phyloP scores from a whole-genome alignment of 2,888 invertebrate species.

The Eristalinus aeneus region DNA sequence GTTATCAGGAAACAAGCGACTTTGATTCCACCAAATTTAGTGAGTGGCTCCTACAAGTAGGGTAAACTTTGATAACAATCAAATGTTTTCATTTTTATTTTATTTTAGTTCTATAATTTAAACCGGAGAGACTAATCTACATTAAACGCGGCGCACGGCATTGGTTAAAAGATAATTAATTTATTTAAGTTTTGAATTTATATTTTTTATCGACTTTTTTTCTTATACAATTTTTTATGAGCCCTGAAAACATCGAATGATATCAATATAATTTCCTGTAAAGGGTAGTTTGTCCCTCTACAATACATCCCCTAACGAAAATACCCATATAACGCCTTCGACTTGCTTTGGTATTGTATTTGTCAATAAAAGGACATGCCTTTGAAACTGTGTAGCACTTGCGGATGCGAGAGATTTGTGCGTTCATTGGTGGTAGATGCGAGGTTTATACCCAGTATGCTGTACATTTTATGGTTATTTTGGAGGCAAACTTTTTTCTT shows the following conservation, averaged over 20 bases:
- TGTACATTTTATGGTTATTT: slow-evolving; percentile 13
- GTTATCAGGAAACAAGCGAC: slow-evolving; percentile 25
- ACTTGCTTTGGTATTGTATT: slow-evolving; percentile 9
- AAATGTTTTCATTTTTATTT: not conserved
- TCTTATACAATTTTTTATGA: too few relatives aligned
- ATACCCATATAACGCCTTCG: slow-evolving; percentile 17
- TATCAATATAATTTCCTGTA: not conserved
- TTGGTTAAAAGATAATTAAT: not conserved
- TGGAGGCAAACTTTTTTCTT: slow-evolving; percentile 8
- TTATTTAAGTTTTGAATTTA: not conserved
- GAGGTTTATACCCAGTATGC: not conserved
- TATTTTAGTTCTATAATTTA: not conserved
- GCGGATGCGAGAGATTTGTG: slow-evolving; percentile 1
- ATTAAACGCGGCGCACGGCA: not conserved
- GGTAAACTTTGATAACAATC: slow-evolving; percentile 11
- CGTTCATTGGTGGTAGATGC: not conserved
- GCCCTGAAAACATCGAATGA: not conserved
- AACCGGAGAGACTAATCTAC: too few relatives aligned
- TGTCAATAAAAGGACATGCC: slow-evolving; percentile 52
- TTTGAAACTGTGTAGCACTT: not conserved
- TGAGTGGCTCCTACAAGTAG: not conserved
- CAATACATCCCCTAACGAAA: not conserved
- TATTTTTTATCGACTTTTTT: too few relatives aligned
- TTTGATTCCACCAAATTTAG: not conserved
- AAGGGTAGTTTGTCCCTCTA: slow-evolving; percentile 16